Conservation (phyloP, 2,797 vertebrate species). For the Pangasius larnaudii region DNA sequence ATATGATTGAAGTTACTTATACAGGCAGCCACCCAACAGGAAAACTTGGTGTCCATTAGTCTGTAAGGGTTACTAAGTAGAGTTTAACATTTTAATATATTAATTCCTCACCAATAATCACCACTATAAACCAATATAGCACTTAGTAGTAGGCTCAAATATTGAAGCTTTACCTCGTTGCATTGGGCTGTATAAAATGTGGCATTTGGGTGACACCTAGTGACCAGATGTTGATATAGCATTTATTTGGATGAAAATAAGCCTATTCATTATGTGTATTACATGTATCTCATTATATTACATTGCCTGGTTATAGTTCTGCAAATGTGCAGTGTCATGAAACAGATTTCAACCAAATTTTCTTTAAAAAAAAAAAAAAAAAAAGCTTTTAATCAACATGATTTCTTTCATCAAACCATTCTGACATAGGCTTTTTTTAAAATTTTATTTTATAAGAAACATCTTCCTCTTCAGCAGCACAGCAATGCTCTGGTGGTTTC, state of each 20-base stretch:
- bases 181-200: neutral
- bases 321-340: neutral
- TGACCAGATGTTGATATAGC: neutral
- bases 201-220: constrained; percentile 41
- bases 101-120: neutral
- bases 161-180: neutral
- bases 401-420: neutral
- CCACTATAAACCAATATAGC: neutral
- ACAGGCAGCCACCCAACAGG: neutral
- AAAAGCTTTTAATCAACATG: neutral
- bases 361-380: neutral
- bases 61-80: neutral
- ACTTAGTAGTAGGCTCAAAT: neutral
- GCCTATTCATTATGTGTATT: neutral
- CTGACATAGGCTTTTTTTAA: neutral
- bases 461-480: constrained; percentile 80
- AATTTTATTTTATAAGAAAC: constrained; percentile 74
- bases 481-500: constrained; percentile 69
- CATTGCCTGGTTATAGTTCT: neutral
- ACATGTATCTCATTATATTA: neutral
- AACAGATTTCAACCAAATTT: neutral
- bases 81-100: neutral
- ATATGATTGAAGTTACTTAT: neutral
- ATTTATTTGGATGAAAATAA: neutral
- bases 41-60: neutral